Conservation (phyloP, 2,113 vertebrate genomes). For the Nicator chloris region DNA sequence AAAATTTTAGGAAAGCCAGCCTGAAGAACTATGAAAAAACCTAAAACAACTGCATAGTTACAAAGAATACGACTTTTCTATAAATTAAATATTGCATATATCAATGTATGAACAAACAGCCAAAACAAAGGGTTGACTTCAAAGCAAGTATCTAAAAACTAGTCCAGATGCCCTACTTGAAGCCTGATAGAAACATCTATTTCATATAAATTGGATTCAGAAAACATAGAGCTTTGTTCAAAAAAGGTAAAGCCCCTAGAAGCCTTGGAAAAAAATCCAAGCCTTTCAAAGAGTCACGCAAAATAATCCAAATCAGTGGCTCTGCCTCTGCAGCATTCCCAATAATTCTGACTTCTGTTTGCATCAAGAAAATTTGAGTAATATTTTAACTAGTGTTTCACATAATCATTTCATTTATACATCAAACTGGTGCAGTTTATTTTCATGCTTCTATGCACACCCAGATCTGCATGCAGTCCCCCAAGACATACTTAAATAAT, state of each 20-base stretch:
- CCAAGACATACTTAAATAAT: conserved; percentile 10
- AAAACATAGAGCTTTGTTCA: neutral
- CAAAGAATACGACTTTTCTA: neutral
- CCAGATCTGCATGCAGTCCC: neutral
- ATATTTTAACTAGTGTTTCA: neutral
- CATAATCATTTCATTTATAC: neutral
- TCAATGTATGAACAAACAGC: neutral
- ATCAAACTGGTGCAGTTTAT: neutral
- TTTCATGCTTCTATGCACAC: neutral
- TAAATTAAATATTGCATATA: neutral
- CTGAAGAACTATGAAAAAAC: neutral
- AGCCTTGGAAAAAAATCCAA: neutral
- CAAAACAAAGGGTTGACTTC: neutral
- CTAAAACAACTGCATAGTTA: neutral
- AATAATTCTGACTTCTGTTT: neutral
- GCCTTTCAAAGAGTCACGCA: neutral
- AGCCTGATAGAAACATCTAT: neutral
- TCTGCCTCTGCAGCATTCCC: neutral
- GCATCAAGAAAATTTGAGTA: neutral
- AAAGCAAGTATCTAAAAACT: neutral
- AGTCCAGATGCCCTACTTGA: neutral
- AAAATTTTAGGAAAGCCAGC: neutral
- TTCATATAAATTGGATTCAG: neutral
- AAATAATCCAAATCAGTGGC: neutral
- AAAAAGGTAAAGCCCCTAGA: neutral